Base-by-base conservation (phyloP, 2,888 invertebrate species). In the Pollenia angustigena region DNA sequence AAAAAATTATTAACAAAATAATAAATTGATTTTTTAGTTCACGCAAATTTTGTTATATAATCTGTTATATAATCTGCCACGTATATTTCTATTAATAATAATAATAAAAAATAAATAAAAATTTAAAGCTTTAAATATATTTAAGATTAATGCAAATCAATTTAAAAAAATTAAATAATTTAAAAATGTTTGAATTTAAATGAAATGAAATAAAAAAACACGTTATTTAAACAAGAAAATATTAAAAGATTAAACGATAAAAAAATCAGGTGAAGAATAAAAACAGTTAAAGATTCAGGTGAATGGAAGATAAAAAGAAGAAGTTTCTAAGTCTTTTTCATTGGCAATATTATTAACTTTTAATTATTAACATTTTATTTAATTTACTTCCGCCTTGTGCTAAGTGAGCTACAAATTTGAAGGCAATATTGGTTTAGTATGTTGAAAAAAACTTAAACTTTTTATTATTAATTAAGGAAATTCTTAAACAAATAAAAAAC, bases 211-310 rank as follows among this genome's bases (percentile, higher is more conserved):
- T 4, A 18, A 16, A 32, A 14, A 48, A 68, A 68, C 32, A n/a
- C 14, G 48, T 62, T 62, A 11, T 62, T 62, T 62, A 16, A 16
- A 42, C 1, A 0, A 42, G 42, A 58, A 56, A 23, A 58, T n/a
- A 60, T n/a, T 32, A 6, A 32, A 23, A 23, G 0, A 32, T 60
- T 32, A 32, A 6, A 32, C 6, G 32, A n/a, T 44, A 8, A 56
- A 18, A 16, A n/a, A 54, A 72, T 8, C 71, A 71, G 76, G 72
- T 81, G 71, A 81, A 85, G 81, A 52, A 72, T 76, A 64, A 66
- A 81, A 56, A 40, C 14, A 48, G n/a, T 8, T 32, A 23, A 56
- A 50, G 18, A 12, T 18, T 16, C n/a, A 44, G 14, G 2, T 32
- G 1, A n/a, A 18, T 10, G 64, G 44, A 32, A 54, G 56, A 54